Conservation (phyloP, 2,888 invertebrate genomes). For the Mycalesis mineus region DNA sequence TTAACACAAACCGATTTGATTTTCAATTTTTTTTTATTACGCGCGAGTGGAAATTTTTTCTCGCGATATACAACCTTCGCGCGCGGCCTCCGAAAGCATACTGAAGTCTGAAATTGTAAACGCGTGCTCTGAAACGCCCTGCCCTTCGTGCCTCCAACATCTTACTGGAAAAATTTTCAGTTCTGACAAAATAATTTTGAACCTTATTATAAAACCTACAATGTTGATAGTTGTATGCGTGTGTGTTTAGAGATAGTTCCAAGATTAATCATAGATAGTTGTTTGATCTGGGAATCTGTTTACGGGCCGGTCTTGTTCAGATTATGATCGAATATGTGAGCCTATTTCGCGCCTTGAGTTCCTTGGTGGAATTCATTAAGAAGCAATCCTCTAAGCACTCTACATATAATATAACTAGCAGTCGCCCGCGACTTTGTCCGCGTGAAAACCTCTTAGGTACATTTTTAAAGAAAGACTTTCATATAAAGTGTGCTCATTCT, state of each 20-base stretch:
- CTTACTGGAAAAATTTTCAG: slow-evolving; percentile 27
- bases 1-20: neutral
- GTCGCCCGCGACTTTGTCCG: too few species aligned
- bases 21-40: slow-evolving; percentile 2
- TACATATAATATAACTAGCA: too few species aligned
- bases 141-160: slow-evolving; percentile 23
- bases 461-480: too few species aligned
- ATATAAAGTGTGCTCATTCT: too few species aligned
- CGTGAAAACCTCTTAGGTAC: too few species aligned
- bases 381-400: neutral
- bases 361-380: neutral
- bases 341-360: slow-evolving; percentile 5
- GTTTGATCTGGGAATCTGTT: slow-evolving; percentile 26
- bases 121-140: slow-evolving; percentile 21
- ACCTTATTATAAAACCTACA: neutral
- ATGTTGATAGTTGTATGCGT: slow-evolving; percentile 4
- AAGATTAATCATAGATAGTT: slow-evolving; percentile 28
- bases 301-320: slow-evolving; percentile 19
- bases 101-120: slow-evolving; percentile 11
- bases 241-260: slow-evolving; percentile 7
- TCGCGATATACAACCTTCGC: slow-evolving; percentile 6
- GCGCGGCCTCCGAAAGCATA: slow-evolving; percentile 16
- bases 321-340: slow-evolving; percentile 20
- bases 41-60: slow-evolving; percentile 3
- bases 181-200: slow-evolving; percentile 4